Percentiles rank a stretch among this genome's conserved stretches.
These are phyloP conservation scores for Diplodus sargus DNA, from an alignment of 2,797 vertebrate species.

Conservation along the genomic window DNA sequence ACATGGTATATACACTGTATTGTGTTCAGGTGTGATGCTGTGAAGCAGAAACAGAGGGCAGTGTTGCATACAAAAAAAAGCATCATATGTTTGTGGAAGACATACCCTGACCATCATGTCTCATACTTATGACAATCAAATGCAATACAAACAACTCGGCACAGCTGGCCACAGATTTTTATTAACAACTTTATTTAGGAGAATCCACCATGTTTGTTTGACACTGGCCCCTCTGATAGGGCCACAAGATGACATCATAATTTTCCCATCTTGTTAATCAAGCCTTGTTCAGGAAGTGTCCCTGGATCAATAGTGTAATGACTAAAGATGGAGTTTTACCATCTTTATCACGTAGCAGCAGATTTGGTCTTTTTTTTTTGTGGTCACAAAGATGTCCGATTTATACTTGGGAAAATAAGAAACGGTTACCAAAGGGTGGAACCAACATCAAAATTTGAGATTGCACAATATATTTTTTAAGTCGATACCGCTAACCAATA, in stretches of 20 bases:
- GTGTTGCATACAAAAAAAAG: constrained; percentile 13
- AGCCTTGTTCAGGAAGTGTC: not conserved
- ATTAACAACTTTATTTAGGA: not conserved
- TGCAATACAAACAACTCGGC: not conserved
- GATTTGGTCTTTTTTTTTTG: not conserved
- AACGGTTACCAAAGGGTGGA: not conserved
- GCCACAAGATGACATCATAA: not conserved
- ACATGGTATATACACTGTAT: not conserved
- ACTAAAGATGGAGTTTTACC: not conserved
- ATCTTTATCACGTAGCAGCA: not conserved
- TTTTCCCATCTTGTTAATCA: not conserved
- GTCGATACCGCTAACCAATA: too few species aligned
- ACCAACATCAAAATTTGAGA: not conserved
- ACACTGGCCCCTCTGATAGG: not conserved
- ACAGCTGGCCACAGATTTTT: not conserved
- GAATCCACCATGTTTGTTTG: not conserved
- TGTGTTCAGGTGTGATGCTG: constrained; percentile 15
- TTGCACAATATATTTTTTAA: too few species aligned
- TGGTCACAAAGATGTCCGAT: not conserved
- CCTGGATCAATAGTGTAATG: not conserved
- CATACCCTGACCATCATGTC: not conserved
- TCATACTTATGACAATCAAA: not conserved
- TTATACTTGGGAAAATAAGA: not conserved
- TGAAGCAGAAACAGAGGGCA: constrained; percentile 42
- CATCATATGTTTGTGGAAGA: not conserved